Evolutionary conservation across 2,888 invertebrate species (phyloP).

Genomic region (Keiferia lycopersicella): DNA sequence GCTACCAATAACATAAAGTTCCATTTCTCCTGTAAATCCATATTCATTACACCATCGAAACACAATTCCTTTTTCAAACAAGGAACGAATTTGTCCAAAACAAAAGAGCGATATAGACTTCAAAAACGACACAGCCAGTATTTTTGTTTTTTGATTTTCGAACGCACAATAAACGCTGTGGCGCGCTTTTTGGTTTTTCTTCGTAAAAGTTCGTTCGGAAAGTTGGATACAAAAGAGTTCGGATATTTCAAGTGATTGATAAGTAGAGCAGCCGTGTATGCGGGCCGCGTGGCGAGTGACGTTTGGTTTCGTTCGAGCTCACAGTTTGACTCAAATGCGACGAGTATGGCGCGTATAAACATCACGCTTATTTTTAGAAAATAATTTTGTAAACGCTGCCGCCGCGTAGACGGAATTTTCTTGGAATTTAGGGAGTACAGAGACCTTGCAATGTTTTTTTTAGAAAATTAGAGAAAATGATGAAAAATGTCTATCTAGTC

Average conservation of each 20-base stretch:
- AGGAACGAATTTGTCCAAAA: neutral
- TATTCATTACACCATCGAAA: conserved; percentile 4
- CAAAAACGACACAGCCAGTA: conserved; percentile 1
- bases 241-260: conserved; percentile 46
- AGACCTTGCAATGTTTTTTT: neutral
- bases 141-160: neutral
- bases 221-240: conserved; percentile 43
- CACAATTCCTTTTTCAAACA: neutral
- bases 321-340: conserved; percentile 44
- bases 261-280: conserved; percentile 39
- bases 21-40: conserved; percentile 1
- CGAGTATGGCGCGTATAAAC: conserved; percentile 55
- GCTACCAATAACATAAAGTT: neutral
- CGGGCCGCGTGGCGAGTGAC: conserved; percentile 51
- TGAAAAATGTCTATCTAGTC: too few species aligned
- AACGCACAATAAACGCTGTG: neutral
- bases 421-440: conserved; percentile 46
- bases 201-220: conserved; percentile 37
- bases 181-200: conserved; percentile 32
- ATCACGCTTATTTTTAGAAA: conserved; percentile 67
- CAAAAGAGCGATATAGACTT: neutral
- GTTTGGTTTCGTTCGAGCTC: conserved; percentile 36
- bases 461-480: neutral
- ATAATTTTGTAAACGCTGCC: conserved; percentile 42
- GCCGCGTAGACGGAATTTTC: conserved; percentile 49